Percentiles rank a stretch among this genome's conserved stretches.
Evolutionary conservation across 2,888 invertebrate species (phyloP).

Genomic region (Agriopis aurantiaria): DNA sequence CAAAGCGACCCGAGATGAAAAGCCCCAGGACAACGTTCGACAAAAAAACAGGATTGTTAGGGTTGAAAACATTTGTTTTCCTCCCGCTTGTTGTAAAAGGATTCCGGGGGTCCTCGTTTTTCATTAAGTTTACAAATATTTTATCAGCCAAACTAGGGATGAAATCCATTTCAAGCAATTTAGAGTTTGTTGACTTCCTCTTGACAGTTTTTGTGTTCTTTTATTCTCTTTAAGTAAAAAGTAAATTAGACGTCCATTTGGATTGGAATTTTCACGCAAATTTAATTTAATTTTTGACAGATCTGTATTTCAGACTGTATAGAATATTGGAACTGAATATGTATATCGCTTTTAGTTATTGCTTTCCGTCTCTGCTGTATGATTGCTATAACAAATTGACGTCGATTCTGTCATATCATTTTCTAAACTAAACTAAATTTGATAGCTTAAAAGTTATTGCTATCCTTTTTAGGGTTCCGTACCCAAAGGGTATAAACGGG

Average conservation of each 20-base stretch:
- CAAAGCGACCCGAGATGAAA: constrained; percentile 33
- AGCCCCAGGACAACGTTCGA: constrained; percentile 21
- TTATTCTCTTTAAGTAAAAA: neutral
- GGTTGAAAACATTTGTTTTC: constrained; percentile 35
- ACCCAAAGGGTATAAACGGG: too few species aligned
- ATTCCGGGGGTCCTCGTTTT: constrained; percentile 24
- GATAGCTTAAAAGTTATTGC: too few species aligned
- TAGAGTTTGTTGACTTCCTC: constrained; percentile 8
- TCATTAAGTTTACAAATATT: constrained; percentile 28
- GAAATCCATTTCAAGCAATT: constrained; percentile 13
- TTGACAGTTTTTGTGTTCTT: neutral
- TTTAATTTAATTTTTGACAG: neutral
- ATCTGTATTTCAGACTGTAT: too few species aligned
- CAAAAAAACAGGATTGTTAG: constrained; percentile 31
- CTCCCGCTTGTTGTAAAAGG: constrained; percentile 26
- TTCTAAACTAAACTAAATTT: too few species aligned
- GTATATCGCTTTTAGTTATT: neutral
- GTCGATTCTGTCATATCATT: too few species aligned
- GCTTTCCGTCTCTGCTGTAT: too few species aligned
- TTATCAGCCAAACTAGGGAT: constrained; percentile 12
- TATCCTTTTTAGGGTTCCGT: too few species aligned
- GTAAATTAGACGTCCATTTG: constrained; percentile 2
- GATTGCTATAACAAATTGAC: too few species aligned
- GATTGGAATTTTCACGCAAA: neutral
- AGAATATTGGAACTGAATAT: constrained; percentile 1